A percentile compares a stretch with the other conserved stretches of the same genome.
Evolutionary conservation across 2,888 invertebrate genomes (phyloP).

Genomic region (Andricus curvator): DNA sequence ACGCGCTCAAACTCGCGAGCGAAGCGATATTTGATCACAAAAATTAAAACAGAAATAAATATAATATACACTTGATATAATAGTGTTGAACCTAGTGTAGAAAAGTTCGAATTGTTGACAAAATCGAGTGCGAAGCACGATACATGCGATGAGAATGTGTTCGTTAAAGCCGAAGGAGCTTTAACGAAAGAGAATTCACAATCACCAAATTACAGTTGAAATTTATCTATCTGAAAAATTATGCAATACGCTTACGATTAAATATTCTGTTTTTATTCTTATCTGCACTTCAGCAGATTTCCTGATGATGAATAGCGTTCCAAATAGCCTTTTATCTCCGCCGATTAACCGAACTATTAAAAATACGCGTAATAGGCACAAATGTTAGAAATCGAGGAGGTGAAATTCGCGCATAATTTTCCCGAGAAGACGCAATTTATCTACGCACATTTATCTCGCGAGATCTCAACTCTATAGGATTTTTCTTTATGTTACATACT

Average conservation of each 20-base stretch:
- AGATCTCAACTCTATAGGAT: background rate
- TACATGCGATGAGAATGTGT: background rate
- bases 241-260: background rate
- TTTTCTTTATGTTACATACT: background rate
- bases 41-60: too few species aligned
- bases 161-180: background rate
- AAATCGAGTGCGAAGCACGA: too few species aligned
- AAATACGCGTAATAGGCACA: background rate
- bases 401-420: background rate
- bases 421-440: background rate
- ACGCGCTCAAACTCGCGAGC: too few species aligned
- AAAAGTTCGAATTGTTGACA: too few species aligned
- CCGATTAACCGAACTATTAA: slow-evolving; percentile 16
- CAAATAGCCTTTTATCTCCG: slow-evolving; percentile 12
- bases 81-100: too few species aligned
- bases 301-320: slow-evolving; percentile 29
- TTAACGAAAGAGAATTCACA: background rate
- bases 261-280: slow-evolving; percentile 33
- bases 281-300: slow-evolving; percentile 18
- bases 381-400: background rate
- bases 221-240: too few species aligned
- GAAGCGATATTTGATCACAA: too few species aligned
- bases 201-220: too few species aligned
- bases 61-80: too few species aligned
- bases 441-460: background rate